These are phyloP conservation scores for Ceratitis capitata DNA, from an alignment of 1,140 invertebrate genomes.

Conservation along the genomic window DNA sequence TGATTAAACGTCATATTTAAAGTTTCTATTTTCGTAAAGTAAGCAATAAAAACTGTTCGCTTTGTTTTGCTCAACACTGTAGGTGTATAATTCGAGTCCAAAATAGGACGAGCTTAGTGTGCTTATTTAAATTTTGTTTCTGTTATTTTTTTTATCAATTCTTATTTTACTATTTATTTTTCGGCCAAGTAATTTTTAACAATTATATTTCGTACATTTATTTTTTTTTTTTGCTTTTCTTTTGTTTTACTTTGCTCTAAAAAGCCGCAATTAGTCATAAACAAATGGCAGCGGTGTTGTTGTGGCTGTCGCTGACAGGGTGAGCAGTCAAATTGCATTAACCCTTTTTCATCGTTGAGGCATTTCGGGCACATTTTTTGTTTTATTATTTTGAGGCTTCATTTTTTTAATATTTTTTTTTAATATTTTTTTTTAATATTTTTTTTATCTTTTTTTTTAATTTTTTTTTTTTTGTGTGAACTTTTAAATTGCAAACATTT, in stretches of 20 bases:
- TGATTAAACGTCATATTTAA: too few species aligned
- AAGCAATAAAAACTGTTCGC: too few species aligned
- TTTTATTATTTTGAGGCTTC: not conserved
- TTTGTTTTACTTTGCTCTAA: not conserved
- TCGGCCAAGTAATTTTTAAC: conserved; percentile 15
- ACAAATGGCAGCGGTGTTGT: not conserved
- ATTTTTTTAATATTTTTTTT: not conserved
- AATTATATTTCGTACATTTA: not conserved
- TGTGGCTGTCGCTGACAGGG: conserved; percentile 19
- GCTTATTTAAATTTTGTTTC: not conserved
- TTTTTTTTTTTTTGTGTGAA: not conserved
- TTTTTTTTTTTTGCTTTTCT: not conserved
- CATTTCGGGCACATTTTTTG: not conserved
- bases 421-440: not conserved
- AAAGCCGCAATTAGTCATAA: conserved; percentile 32
- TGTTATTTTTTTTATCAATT: not conserved
- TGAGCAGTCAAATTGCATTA: conserved; percentile 10
- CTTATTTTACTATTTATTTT: too few species aligned
- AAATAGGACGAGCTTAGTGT: not conserved
- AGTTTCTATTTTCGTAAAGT: too few species aligned
- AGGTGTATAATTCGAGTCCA: too few species aligned
- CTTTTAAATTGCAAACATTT: not conserved
- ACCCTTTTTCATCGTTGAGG: not conserved
- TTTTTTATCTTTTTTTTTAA: not conserved
- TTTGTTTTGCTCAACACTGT: too few species aligned